Evolutionary conservation across 2,113 vertebrate species (phyloP).

Genomic region (Petrocephalus microphthalmus): DNA sequence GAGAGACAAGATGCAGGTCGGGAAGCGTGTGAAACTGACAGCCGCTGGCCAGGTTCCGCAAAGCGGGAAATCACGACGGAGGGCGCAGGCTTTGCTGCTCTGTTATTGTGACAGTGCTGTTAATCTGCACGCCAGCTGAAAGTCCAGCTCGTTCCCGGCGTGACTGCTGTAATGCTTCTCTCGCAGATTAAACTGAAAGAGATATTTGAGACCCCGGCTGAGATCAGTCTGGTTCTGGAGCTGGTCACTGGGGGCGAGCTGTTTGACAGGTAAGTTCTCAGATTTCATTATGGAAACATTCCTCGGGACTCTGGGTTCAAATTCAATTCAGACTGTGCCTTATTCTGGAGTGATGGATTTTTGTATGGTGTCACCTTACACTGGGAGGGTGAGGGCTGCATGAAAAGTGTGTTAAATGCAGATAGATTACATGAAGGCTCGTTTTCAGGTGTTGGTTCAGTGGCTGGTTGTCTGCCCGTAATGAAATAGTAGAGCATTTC

Average conservation of each 20-base stretch:
- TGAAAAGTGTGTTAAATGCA: background rate
- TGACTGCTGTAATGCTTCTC: conserved; percentile 21
- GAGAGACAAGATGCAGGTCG: background rate
- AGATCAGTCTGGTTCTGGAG: conserved; percentile 81
- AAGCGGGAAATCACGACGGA: background rate
- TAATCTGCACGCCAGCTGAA: background rate
- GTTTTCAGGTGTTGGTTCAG: background rate
- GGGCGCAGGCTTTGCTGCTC: background rate
- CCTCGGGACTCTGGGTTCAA: background rate
- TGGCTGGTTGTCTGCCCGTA: background rate
- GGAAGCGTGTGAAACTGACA: background rate
- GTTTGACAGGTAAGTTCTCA: conserved; percentile 74
- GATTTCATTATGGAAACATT: background rate
- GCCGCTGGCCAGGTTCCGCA: background rate
- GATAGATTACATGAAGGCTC: background rate
- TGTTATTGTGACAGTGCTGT: background rate
- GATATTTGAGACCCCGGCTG: conserved; percentile 79
- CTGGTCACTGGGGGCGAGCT: conserved; percentile 80
- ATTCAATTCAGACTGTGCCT: background rate
- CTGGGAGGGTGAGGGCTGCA: background rate
- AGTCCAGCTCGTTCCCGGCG: background rate
- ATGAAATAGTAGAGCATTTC: background rate
- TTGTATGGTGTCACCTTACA: background rate
- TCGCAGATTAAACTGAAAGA: conserved; percentile 82
- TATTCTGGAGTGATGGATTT: background rate